A percentile compares a stretch with the other conserved stretches of the same genome.
These are phyloP conservation scores for Pelosia muscerda DNA, from an alignment of 2,888 invertebrate species.

Conservation along the genomic window DNA sequence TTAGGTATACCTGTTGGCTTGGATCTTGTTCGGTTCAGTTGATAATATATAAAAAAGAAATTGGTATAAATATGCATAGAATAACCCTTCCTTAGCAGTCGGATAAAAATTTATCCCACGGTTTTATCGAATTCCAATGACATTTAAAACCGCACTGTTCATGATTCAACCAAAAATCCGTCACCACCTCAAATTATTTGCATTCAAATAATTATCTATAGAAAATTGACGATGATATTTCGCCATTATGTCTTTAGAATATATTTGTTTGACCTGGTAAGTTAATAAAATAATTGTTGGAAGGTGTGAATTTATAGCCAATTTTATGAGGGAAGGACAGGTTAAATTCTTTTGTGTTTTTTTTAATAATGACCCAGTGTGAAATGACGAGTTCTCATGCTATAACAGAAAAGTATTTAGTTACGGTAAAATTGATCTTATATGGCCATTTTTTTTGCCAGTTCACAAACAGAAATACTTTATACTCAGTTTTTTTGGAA, in stretches of 20 bases:
- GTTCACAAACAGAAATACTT: neutral
- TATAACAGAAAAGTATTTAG: constrained; percentile 16
- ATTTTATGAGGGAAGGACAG: constrained; percentile 38
- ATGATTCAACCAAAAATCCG: constrained; percentile 26
- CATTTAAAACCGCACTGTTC: constrained; percentile 11
- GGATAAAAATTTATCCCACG: neutral
- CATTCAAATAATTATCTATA: constrained; percentile 29
- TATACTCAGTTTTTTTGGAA: neutral
- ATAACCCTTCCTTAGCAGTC: no score
- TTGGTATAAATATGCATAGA: neutral
- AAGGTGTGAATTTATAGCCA: constrained; percentile 48
- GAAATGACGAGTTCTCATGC: constrained; percentile 32
- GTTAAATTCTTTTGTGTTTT: constrained; percentile 21
- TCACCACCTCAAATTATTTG: constrained; percentile 29
- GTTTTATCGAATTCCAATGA: constrained; percentile 10
- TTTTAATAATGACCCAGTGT: constrained; percentile 24
- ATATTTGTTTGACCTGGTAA: constrained; percentile 40
- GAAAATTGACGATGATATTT: constrained; percentile 38
- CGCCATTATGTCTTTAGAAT: constrained; percentile 46
- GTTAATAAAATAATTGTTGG: constrained; percentile 44
- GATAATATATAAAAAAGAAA: no score
- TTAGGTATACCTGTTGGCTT: no score
- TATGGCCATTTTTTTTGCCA: constrained; percentile 6
- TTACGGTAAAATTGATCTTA: constrained; percentile 4
- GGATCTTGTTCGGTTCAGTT: no score